These are phyloP conservation scores for Diplodus puntazzo DNA, from an alignment of 2,797 vertebrate genomes.

Conservation along the genomic window DNA sequence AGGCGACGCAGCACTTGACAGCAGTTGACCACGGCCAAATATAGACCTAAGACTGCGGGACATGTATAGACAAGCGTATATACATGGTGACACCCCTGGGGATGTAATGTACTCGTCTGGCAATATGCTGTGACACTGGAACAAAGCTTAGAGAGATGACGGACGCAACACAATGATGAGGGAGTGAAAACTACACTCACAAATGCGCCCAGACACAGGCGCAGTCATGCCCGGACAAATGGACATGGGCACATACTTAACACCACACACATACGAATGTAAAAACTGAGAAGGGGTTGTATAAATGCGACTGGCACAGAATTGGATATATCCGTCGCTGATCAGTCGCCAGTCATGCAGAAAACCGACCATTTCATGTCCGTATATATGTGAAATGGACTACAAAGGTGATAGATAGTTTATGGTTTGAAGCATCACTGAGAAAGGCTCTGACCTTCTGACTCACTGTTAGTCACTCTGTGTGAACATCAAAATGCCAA, in stretches of 20 bases:
- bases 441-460: constrained; percentile 18
- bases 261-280: neutral
- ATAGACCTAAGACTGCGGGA: constrained; percentile 68
- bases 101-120: constrained; percentile 55
- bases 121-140: constrained; percentile 67
- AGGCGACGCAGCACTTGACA: constrained; percentile 75
- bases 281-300: neutral
- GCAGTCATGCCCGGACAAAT: constrained; percentile 9
- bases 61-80: constrained; percentile 71
- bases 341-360: too few relatives aligned
- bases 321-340: too few relatives aligned
- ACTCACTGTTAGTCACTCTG: constrained; percentile 24
- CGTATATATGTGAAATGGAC: neutral
- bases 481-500: constrained; percentile 16
- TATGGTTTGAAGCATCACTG: constrained; percentile 14
- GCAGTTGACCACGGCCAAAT: constrained; percentile 77
- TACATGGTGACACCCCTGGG: constrained; percentile 56
- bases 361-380: neutral
- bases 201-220: neutral
- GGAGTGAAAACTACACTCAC: constrained; percentile 10
- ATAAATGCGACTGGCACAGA: neutral
- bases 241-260: neutral
- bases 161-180: constrained; percentile 37
- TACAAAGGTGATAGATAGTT: constrained; percentile 16
- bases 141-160: constrained; percentile 58